Evolutionary conservation across 1,140 invertebrate genomes (phyloP).

Genomic region (Hestina assimilis): DNA sequence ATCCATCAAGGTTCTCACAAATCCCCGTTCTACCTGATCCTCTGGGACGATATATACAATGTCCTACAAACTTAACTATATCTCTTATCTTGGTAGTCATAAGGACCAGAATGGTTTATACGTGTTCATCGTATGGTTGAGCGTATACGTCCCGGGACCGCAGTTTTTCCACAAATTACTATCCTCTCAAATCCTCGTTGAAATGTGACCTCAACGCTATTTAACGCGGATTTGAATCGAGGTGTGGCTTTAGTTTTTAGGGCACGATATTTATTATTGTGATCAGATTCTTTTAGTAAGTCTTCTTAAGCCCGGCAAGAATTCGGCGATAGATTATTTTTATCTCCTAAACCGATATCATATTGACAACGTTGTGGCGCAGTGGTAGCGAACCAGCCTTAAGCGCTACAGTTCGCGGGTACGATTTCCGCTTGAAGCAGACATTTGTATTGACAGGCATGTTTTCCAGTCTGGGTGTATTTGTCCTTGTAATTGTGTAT

Average conservation of each 20-base stretch:
- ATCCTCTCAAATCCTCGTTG: slow-evolving; percentile 40
- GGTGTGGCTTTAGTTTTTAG: slow-evolving; percentile 5
- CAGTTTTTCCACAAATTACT: slow-evolving; percentile 38
- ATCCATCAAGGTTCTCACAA: slow-evolving; percentile 33
- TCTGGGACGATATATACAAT: slow-evolving; percentile 20
- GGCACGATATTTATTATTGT: neutral
- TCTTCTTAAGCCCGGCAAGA: no score
- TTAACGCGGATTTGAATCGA: slow-evolving; percentile 26
- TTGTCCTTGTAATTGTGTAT: no score
- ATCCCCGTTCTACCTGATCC: slow-evolving; percentile 36
- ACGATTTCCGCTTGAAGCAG: no score
- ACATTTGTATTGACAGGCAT: no score
- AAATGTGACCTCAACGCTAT: slow-evolving; percentile 34
- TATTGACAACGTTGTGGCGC: no score
- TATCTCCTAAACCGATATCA: no score
- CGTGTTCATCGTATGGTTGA: slow-evolving; percentile 2
- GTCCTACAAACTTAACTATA: neutral
- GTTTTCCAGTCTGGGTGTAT: no score
- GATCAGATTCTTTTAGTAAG: neutral
- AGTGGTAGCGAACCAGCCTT: no score
- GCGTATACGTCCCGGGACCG: slow-evolving; percentile 12
- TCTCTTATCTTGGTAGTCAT: neutral
- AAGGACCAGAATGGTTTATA: slow-evolving; percentile 7
- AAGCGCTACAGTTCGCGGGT: no score
- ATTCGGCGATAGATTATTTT: no score